Conservation (phyloP, 2,797 vertebrate species). For the Monodelphis domestica region DNA sequence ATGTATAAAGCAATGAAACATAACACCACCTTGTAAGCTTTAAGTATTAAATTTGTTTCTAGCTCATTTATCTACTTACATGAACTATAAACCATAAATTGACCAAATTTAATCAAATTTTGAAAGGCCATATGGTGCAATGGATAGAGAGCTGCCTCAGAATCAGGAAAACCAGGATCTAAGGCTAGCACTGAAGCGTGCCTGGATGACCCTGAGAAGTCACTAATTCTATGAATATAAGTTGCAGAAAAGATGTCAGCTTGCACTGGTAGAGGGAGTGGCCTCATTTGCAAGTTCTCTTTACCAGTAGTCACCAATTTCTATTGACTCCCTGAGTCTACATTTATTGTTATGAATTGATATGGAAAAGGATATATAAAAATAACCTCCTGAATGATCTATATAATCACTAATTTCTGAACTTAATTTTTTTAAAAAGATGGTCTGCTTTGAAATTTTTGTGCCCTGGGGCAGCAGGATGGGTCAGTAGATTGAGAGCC, state of each 20-base stretch:
- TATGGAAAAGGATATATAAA: conserved; percentile 37
- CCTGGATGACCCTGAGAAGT: not conserved
- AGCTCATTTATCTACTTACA: conserved; percentile 22
- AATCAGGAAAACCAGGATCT: not conserved
- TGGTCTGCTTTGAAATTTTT: not conserved
- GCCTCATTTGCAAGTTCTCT: not conserved
- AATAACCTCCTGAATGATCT: not conserved
- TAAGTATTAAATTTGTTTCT: conserved; percentile 24
- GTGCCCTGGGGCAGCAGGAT: no score
- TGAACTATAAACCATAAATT: conserved; percentile 33
- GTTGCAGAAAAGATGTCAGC: not conserved
- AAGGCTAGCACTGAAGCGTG: not conserved
- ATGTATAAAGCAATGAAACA: conserved; percentile 30
- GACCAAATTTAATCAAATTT: conserved; percentile 5
- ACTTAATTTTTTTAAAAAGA: not conserved
- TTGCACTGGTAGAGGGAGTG: not conserved
- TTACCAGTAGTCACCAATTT: not conserved
- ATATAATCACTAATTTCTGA: not conserved
- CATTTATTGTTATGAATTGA: conserved; percentile 41
- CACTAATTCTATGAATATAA: not conserved
- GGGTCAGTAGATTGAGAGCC: no score
- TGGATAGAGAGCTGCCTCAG: not conserved
- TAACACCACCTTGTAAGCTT: conserved; percentile 12
- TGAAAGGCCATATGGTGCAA: not conserved
- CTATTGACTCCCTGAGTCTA: not conserved